Evolutionary conservation across 1,140 invertebrate species (phyloP), one percentile per base, ranked within the genome.

Genomic region (Drosophila ohnishii): DNA sequence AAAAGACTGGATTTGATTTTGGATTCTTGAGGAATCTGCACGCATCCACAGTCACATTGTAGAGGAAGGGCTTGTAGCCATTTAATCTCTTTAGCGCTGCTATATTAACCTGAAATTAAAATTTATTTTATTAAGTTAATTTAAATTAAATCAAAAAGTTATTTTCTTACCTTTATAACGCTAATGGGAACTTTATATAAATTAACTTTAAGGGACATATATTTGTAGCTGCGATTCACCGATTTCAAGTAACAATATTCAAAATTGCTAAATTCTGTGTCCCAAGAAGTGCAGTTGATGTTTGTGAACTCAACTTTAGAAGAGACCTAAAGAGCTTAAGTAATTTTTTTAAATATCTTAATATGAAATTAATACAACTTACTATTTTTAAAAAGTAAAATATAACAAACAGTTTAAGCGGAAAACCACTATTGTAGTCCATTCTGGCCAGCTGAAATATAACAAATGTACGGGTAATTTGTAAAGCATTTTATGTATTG

Each of bases 161-260:
- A 5, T 35, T 0, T 22, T 22, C 4, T 55, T n/a, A 37, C 51
- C 34, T 55, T 25, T n/a, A 55, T 10, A 3, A 6, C 1, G 0
- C 8, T 37, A 37, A 55, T 3, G 13, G 51, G 51, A 3, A 55
- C 16, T 14, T 53, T 22, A 22, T 10, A 53, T 14, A 53, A 9
- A 35, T 53, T 53, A 9, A 37, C 32, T n/a, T 53, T 37, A 14
- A 53, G 32, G 14, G 50, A 53, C 2, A 53, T 0, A 19, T 53
- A 53, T 22, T 53, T 53, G 19, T 22, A 53, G 16, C 11, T 53
- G 2, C 50, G 50, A 53, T 53, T 53, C 16, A 53, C 50, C 11
- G 50, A 53, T 16, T 53, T 53, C 6, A 53, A 53, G 16, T 53
- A 37, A 8, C 50, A 53, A 34, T 53, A 53, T 37, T 53, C 50